Conservation (phyloP, 1,140 invertebrate genomes). For the Bombus picipes region DNA sequence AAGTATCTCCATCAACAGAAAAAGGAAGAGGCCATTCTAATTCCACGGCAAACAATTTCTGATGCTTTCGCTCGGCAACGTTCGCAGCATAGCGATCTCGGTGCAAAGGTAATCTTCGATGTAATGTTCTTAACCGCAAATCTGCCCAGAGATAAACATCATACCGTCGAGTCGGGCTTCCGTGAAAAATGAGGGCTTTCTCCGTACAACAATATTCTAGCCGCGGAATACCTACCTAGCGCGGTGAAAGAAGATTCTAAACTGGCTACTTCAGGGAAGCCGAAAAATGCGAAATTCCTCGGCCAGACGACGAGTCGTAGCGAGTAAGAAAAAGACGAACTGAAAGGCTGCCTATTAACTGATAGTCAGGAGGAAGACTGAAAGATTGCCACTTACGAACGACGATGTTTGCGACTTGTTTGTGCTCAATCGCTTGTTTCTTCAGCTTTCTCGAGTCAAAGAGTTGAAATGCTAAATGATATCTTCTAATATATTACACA, state of each 20-base stretch:
- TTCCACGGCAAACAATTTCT: constrained; percentile 5
- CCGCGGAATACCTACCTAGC: constrained; percentile 35
- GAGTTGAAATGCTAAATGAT: not conserved
- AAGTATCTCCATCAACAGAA: no score
- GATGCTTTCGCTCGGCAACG: not conserved
- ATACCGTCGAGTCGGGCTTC: constrained; percentile 18
- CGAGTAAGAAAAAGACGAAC: not conserved
- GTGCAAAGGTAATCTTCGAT: constrained; percentile 26
- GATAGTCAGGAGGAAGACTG: not conserved
- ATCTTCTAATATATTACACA: no score
- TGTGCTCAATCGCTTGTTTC: not conserved
- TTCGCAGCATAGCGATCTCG: not conserved
- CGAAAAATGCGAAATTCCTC: constrained; percentile 51
- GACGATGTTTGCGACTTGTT: not conserved
- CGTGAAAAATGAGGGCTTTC: constrained; percentile 37
- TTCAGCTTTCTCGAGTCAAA: not conserved
- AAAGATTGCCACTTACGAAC: constrained; percentile 24
- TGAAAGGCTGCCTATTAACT: constrained; percentile 23
- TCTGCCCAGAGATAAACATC: constrained; percentile 38
- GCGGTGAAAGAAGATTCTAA: constrained; percentile 27
- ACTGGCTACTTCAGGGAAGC: constrained; percentile 22
- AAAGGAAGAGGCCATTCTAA: not conserved
- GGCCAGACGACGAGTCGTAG: not conserved
- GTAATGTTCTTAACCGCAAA: constrained; percentile 47
- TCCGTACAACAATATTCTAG: constrained; percentile 13